Evolutionary conservation across 2,797 vertebrate species (phyloP), one percentile per base, ranked within the genome.

Genomic region (Neosilurus hyrtlii): DNA sequence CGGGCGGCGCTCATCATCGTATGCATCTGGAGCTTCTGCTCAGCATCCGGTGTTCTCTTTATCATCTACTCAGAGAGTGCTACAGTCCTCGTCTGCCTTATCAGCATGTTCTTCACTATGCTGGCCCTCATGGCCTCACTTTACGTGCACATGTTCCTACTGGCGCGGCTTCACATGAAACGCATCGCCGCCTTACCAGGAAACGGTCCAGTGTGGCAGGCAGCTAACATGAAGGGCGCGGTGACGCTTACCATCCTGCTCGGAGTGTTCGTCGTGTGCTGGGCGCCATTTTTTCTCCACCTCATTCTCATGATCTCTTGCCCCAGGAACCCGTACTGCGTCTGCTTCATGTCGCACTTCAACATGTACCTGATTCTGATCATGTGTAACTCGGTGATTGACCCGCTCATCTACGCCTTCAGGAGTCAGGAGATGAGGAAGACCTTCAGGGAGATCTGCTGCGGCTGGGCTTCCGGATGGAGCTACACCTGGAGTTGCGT

Each of bases 301-400:
- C 89, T 97, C 35, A 94, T 95, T 71, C 95, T 97, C 87, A 96
- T 96, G 66, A 95, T 97, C 88, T 95, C 96, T 22, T 97, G 96
- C 43, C 96, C 96, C 12, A 93, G 94, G 75, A 97, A 96, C 57
- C 95, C 95, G 11, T 96, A 97, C 84, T 97, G 96, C 37, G 89
- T 95, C n/a, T 97, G 96, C 65, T 97, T 96, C 88, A 97, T 97
- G 96, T 96, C 96, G 7, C 96, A 97, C 81, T 97, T 97, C 83
- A 96, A 97, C 90, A 88, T 97, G 82, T 96, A 97, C 75, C 95
- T 97, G 84, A 95, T 96, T n/a, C 94, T 97, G 24, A 96, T 97
- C 82, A 96, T 97, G 96, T 96, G 95, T 49, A 97, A 96, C 83
- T 96, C 96, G 0, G 90, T 97, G 88, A 96, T 97, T 0, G 96